Base-by-base conservation (phyloP, 2,888 invertebrate genomes). In the Ashinkailepas kermadecensis region DNA sequence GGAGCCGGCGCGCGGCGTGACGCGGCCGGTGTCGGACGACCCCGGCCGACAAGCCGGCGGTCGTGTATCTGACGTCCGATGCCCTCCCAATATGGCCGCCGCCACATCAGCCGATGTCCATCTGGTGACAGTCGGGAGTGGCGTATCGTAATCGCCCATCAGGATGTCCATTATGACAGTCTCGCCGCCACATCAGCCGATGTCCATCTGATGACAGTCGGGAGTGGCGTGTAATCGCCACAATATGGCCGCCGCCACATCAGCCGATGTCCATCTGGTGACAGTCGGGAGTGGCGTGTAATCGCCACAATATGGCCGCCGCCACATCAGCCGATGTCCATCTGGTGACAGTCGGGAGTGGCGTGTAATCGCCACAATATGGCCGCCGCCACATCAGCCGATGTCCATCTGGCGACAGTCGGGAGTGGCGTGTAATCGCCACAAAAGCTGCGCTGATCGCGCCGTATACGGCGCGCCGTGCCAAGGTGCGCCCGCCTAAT, bases 131-230 rank as follows among this genome's bases (percentile, higher is more conserved):
- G 74, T 54, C 54, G 23, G 15, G 74, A 74, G 18, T 18, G 74
- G 11, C 74, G 54, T 12, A n/a, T n/a, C n/a, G 74, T 74, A 74
- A 74, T 74, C 74, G 54, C 74, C 54, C n/a, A n/a, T n/a, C n/a
- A n/a, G n/a, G n/a, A n/a, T n/a, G n/a, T n/a, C n/a, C n/a, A n/a
- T n/a, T n/a, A n/a, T n/a, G n/a, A n/a, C n/a, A n/a, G n/a, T n/a
- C n/a, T n/a, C n/a, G n/a, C 39, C 39, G 39, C 39, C 39, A 39
- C 39, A 39, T 39, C 39, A 39, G 39, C 39, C 7, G 59, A 59
- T 59, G 11, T n/a, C 12, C 65, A 65, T 65, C 65, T 65, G 65
- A 18, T 9, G 74, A 54, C 74, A 21, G 74, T 54, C 54, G 23
- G 15, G 74, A 74, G 18, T 18, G 74, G 11, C 74, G 54, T 12